Percentiles rank a stretch among this genome's conserved stretches.
phyloP scores from a whole-genome alignment of 2,888 invertebrate species.

The Piscicola geometra region DNA sequence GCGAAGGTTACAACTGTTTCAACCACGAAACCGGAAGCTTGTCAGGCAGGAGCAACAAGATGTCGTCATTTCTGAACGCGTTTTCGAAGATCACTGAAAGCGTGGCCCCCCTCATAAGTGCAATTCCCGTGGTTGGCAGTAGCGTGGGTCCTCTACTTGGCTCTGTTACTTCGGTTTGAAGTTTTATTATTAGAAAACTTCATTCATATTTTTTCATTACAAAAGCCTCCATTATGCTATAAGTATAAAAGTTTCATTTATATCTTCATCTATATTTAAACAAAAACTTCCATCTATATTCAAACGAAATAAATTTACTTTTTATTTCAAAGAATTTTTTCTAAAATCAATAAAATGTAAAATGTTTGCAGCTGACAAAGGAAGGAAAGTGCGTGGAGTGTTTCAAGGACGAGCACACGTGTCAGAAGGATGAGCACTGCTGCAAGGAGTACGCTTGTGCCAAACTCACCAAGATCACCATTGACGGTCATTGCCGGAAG shows the following conservation, averaged over 20 bases:
- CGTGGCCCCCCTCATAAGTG: background rate
- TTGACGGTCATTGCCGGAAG: background rate
- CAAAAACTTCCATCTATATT: too few species aligned
- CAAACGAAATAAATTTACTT: too few species aligned
- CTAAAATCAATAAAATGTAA: too few species aligned
- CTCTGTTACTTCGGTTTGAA: background rate
- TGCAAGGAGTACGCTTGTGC: background rate
- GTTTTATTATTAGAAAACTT: background rate
- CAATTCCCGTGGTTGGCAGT: background rate
- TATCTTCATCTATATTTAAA: too few species aligned
- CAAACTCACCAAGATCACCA: background rate
- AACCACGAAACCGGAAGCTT: background rate
- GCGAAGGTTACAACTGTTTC: background rate
- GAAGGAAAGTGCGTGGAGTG: background rate
- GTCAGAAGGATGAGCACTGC: slow-evolving; percentile 1
- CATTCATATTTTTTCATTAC: background rate
- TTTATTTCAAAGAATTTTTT: too few species aligned
- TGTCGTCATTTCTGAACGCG: background rate
- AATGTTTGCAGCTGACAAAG: background rate
- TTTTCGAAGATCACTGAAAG: background rate
- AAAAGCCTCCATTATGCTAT: too few species aligned
- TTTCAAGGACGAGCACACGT: background rate
- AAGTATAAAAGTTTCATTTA: too few species aligned
- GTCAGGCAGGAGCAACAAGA: background rate
- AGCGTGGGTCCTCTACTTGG: background rate